Evolutionary conservation across 2,888 invertebrate genomes (phyloP).

Genomic region (Cryptus viduatorius): DNA sequence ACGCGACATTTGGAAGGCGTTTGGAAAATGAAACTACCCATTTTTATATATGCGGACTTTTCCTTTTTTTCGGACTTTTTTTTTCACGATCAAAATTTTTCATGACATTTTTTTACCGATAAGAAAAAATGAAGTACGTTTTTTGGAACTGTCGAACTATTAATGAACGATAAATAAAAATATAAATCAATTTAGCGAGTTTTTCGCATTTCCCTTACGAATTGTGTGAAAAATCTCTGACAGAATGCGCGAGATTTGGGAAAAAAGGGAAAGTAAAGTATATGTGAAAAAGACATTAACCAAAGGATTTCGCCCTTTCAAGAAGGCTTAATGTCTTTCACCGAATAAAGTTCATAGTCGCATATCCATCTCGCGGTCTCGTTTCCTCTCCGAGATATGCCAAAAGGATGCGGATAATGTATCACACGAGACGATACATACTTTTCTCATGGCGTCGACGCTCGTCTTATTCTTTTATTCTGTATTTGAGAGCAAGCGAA

Average conservation of each 20-base stretch:
- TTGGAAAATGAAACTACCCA: not conserved
- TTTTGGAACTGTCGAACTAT: too few relatives aligned
- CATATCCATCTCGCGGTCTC: constrained; percentile 32
- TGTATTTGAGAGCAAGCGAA: constrained; percentile 28
- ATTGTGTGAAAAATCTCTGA: too few relatives aligned
- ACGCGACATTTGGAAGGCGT: not conserved
- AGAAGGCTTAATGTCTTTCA: not conserved
- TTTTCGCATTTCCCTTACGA: too few relatives aligned
- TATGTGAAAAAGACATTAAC: not conserved
- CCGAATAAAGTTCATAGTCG: constrained; percentile 32
- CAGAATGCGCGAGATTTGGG: not conserved
- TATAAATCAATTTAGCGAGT: too few relatives aligned
- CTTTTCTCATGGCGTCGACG: constrained; percentile 17
- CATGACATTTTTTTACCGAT: too few relatives aligned
- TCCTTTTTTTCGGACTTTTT: too few relatives aligned
- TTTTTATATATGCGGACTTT: too few relatives aligned
- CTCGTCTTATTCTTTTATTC: constrained; percentile 16
- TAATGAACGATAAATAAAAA: too few relatives aligned
- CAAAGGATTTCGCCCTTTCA: constrained; percentile 5
- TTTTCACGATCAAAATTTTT: too few relatives aligned
- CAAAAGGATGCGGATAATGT: constrained; percentile 51
- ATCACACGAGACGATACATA: constrained; percentile 55
- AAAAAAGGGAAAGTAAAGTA: not conserved
- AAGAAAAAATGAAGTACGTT: too few relatives aligned
- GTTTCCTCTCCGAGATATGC: constrained; percentile 28